Base-by-base conservation (phyloP, 2,888 invertebrate genomes). In the Meiosimyza platycephala region DNA sequence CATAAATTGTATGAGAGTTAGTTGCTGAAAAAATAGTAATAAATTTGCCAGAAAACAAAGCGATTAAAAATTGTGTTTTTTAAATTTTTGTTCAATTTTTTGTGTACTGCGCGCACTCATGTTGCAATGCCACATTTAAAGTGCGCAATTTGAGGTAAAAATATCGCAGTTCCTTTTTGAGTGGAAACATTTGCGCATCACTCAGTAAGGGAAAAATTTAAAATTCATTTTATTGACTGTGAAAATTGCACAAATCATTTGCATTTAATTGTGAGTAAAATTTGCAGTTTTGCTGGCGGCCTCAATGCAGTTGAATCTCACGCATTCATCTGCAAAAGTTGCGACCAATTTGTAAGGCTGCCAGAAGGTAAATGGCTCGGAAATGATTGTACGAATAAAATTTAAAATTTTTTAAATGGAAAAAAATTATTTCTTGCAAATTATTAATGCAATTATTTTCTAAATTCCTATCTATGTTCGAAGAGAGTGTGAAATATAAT, bases 281-380 rank as follows among this genome's bases (percentile, higher is more conserved):
- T 65, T 69, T 71, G 65, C 59, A 48, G 47, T 22, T 12, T 15
- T 18, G 60, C 64, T 75, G 73, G 73, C 73, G 76, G 71, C 77
- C 74, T 76, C 75, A 76, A 76, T 76, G 73, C 76, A 74, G 71
- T 76, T 74, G 72, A 71, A 75, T 76, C 74, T 74, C 72, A 71
- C 62, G 62, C 77, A 77, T 72, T 78, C 77, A 78, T 77, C 78
- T 78, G 78, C 77, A 76, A 77, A 77, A 77, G 78, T 40, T 40
- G 9, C 77, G 77, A 76, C 76, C 76, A 78, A 77, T 78, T 78
- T 78, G 77, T 65, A 72, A 74, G 67, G 74, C 73, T 75, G 75
- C 72, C 73, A 74, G 28, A 28, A 28, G 75, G 75, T 40, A 64
- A 69, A 69, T 73, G 72, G 64, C 51, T 65, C 76, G 78, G 78